Evolutionary conservation across 1,140 invertebrate genomes (phyloP).

Genomic region (Musca vetustissima): DNA sequence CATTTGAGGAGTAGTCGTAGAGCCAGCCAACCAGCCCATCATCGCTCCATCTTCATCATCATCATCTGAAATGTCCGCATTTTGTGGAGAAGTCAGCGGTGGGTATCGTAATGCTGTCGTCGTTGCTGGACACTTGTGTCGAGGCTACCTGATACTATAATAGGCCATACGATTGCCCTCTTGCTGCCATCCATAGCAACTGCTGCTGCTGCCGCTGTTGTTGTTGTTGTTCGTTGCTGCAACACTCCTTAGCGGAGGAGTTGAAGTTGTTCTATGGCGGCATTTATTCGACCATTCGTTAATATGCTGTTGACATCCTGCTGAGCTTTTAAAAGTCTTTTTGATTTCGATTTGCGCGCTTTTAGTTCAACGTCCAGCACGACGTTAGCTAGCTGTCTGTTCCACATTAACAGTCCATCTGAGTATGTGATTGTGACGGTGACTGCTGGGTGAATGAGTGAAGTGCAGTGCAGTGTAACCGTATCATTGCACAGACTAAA

Average conservation of each 20-base stretch:
- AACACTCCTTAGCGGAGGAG: neutral
- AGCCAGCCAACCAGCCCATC: too few relatives aligned
- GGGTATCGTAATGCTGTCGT: conserved; percentile 33
- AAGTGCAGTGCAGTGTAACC: too few relatives aligned
- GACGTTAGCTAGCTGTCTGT: too few relatives aligned
- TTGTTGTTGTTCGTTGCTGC: neutral
- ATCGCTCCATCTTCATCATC: conserved; percentile 9
- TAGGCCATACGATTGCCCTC: conserved; percentile 22
- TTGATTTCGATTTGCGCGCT: too few relatives aligned
- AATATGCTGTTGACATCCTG: conserved; percentile 18
- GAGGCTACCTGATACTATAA: conserved; percentile 41
- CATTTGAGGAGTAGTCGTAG: neutral
- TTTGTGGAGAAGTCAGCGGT: conserved; percentile 15
- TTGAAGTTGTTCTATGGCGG: neutral
- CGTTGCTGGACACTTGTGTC: conserved; percentile 48
- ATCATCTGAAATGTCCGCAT: neutral
- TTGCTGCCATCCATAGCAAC: too few relatives aligned
- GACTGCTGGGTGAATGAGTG: too few relatives aligned
- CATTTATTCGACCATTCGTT: neutral
- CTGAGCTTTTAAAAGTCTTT: conserved; percentile 10
- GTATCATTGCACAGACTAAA: neutral
- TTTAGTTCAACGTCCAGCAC: too few relatives aligned
- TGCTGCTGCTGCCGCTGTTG: neutral
- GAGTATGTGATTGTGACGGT: too few relatives aligned
- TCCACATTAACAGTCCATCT: too few relatives aligned